phyloP scores from a whole-genome alignment of 1,140 invertebrate genomes.

The Popillia japonica region DNA sequence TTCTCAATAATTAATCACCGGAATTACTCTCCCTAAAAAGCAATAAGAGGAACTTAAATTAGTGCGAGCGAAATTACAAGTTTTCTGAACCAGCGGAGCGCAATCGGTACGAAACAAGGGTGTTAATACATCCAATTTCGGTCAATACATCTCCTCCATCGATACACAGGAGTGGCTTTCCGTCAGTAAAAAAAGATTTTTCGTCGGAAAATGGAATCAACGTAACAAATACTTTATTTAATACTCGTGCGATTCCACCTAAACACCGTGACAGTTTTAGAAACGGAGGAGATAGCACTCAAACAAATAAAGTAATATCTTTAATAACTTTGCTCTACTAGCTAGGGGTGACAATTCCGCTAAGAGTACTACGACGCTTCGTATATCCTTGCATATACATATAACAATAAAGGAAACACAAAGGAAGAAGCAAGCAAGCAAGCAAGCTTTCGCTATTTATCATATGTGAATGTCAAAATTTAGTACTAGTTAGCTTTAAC shows the following conservation, averaged over 20 bases:
- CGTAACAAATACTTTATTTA: neutral
- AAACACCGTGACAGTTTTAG: neutral
- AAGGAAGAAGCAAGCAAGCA: too few species aligned
- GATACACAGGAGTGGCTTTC: neutral
- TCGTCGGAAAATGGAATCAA: neutral
- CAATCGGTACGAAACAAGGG: neutral
- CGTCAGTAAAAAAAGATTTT: neutral
- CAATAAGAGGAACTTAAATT: neutral
- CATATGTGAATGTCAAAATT: conserved; percentile 6
- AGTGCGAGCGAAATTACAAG: neutral
- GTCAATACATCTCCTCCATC: neutral
- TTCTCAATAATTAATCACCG: neutral
- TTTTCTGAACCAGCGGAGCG: neutral
- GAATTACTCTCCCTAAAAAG: neutral
- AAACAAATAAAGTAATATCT: conserved; percentile 8
- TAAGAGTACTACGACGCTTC: neutral
- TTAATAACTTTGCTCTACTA: neutral
- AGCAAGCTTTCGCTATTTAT: neutral
- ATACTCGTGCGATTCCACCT: too few species aligned
- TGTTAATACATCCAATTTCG: conserved; percentile 1
- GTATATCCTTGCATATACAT: neutral
- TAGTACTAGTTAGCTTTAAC: neutral
- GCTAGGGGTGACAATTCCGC: neutral
- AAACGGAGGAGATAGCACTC: neutral
- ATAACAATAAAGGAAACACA: neutral